Conservation (phyloP, 2,888 invertebrate species). For the Drosophila monieri region DNA sequence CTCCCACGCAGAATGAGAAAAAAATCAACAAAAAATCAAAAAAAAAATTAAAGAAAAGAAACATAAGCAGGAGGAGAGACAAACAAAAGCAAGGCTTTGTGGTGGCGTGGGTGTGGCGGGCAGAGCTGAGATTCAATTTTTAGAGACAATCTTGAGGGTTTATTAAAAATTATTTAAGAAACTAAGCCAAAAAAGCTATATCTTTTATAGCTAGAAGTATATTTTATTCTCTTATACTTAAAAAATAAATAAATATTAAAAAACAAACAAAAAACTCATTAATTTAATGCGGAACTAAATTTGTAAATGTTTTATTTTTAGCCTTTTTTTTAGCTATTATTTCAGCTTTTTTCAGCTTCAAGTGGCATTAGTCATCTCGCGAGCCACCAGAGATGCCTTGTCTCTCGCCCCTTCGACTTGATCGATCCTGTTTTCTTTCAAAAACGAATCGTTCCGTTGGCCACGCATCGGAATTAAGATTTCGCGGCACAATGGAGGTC, state of each 20-base stretch:
- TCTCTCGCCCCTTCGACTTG: conserved; percentile 1
- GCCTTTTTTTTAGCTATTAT: no score
- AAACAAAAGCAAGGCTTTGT: conserved; percentile 56
- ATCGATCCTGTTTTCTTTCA: conserved; percentile 27
- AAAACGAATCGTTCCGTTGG: conserved; percentile 54
- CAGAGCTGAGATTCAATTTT: conserved; percentile 48
- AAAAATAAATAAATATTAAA: no score
- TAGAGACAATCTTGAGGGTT: no score
- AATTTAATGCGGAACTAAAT: conserved; percentile 25
- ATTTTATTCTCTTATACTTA: no score
- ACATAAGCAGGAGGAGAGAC: conserved; percentile 21
- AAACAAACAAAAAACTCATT: background rate
- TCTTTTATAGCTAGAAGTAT: no score
- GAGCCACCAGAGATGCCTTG: no score
- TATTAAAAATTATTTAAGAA: no score
- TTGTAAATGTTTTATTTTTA: background rate
- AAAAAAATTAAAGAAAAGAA: conserved; percentile 12
- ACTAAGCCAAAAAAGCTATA: no score
- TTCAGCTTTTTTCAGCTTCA: background rate
- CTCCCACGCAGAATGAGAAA: conserved; percentile 63
- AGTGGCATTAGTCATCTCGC: conserved; percentile 57
- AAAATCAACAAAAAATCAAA: conserved; percentile 18
- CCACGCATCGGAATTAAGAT: conserved; percentile 40
- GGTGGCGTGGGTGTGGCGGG: conserved; percentile 51
- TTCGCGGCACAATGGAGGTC: conserved; percentile 21